Base-by-base conservation (phyloP, 2,888 invertebrate genomes). In the Drosophila mimetica region DNA sequence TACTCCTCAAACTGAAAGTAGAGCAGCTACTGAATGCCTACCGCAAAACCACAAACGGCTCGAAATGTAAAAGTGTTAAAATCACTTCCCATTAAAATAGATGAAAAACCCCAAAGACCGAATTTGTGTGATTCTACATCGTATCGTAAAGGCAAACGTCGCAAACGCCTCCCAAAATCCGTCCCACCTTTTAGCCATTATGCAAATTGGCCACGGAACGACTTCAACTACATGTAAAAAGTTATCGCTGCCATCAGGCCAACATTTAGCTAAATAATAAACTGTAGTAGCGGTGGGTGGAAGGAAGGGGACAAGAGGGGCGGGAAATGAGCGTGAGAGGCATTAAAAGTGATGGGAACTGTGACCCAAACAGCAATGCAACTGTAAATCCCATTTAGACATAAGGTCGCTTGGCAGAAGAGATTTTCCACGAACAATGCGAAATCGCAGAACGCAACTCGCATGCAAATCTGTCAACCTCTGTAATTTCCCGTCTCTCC, bases 151-250 rank as follows among this genome's bases (percentile, higher is more conserved):
- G 73, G 16, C 37, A 4, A 14, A 11, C 30, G 36, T 41, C 14
- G 16, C 18, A 20, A 48, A 13, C 30, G 11, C 36, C 48, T 32
- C 25, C 41, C 60, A 41, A 25, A 41, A 20, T n/a, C n/a, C 48
- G 34, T 7, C 28, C 20, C 60, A 59, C 64, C 44, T 47, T 20
- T 53, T 16, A 52, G 44, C 71, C 70, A 77, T 84, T 84, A 84
- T 82, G 82, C 71, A 82, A 77, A 84, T 84, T 75, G 79, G 71
- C 74, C 70, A 59, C 46, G 63, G 71, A 74, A 79, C 73, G 61
- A 77, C 72, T 72, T 67, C 42, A 79, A 78, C 70, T 79, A 66
- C 74, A 71, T 80, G 79, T 59, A 59, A 60, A 63, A 54, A 42
- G 72, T 82, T 79, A 79, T 79, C 79, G 75, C 63, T 51, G 60